phyloP scores from a whole-genome alignment of 1,140 invertebrate species.

The Drosophila repletoides region DNA sequence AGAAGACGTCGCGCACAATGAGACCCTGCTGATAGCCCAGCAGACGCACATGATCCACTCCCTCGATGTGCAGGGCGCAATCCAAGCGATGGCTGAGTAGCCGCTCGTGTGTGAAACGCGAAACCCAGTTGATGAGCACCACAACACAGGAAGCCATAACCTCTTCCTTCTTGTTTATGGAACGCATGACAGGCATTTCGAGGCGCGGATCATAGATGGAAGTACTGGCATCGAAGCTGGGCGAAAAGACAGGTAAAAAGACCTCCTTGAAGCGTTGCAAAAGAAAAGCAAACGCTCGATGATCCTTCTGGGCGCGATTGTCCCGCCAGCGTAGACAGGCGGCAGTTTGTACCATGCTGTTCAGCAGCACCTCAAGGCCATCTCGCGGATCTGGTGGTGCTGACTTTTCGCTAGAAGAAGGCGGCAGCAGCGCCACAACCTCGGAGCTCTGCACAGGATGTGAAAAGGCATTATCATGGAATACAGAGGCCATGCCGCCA shows the following conservation, averaged over 20 bases:
- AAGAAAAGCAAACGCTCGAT: slow-evolving; percentile 94
- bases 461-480: slow-evolving; percentile 86
- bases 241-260: slow-evolving; percentile 95
- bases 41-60: slow-evolving; percentile 68
- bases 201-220: slow-evolving; percentile 94
- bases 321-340: slow-evolving; percentile 96
- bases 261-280: slow-evolving; percentile 95
- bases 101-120: slow-evolving; percentile 90
- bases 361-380: slow-evolving; percentile 94
- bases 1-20: slow-evolving; percentile 94
- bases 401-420: slow-evolving; percentile 92
- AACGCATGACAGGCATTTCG: slow-evolving; percentile 86
- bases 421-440: slow-evolving; percentile 91
- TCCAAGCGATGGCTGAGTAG: slow-evolving; percentile 78
- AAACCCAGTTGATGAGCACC: slow-evolving; percentile 94
- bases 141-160: slow-evolving; percentile 91
- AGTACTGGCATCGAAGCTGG: slow-evolving; percentile 91
- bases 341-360: slow-evolving; percentile 94
- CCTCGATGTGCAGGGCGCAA: slow-evolving; percentile 82
- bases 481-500: slow-evolving; percentile 84
- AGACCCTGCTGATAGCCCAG: slow-evolving; percentile 73
- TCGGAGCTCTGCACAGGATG: slow-evolving; percentile 92
- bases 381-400: slow-evolving; percentile 93
- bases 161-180: slow-evolving; percentile 83
- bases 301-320: slow-evolving; percentile 88